Base-by-base conservation (phyloP, 2,888 invertebrate genomes). In the Elysia crispata region DNA sequence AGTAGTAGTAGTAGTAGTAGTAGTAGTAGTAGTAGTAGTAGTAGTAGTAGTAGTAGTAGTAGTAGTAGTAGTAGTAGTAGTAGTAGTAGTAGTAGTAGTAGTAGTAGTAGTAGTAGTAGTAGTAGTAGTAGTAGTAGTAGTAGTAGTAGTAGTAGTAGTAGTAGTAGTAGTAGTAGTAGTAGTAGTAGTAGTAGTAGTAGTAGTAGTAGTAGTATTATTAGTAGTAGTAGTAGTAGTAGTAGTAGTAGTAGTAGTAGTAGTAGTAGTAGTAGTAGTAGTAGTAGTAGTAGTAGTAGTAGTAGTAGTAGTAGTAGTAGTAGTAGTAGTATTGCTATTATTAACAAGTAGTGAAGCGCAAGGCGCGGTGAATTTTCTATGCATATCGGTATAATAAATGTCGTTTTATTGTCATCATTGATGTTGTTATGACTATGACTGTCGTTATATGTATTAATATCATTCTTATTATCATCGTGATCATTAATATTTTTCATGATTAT, bases 1-100 rank as follows among this genome's bases (percentile, higher is more conserved):
- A 69, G 69, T 69, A 69, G 69, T 69, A 69, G 69, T 69, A 69
- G 69, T 69, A 69, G 33, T 69, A 69, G 50, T 31, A 73, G 73
- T 73, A 50, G 50, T 49, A 50, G 41, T 73, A 73, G 41, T 49
- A 73, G 73, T 73, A 73, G 73, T 73, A 73, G 73, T 73, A 49
- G 50, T 73, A 50, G 50, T 41, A 41, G 31, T 50, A 73, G 41
- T 73, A 31, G 31, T 49, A 31, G 41, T 73, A 73, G 49, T 73
- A 50, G 41, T 49, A 73, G 73, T 73, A 73, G 73, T 73, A 49
- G 50, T 73, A 50, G 50, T 20, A 49, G 50, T 25, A 73, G 73
- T 49, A 50, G 31, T n/a, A 50, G 41, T 73, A 49, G 23, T 73
- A 31, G 41, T 49, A 73, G 73, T 73, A 73, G 73, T 73, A 49